phyloP scores from a whole-genome alignment of 2,113 vertebrate genomes.

The Sprattus sprattus region DNA sequence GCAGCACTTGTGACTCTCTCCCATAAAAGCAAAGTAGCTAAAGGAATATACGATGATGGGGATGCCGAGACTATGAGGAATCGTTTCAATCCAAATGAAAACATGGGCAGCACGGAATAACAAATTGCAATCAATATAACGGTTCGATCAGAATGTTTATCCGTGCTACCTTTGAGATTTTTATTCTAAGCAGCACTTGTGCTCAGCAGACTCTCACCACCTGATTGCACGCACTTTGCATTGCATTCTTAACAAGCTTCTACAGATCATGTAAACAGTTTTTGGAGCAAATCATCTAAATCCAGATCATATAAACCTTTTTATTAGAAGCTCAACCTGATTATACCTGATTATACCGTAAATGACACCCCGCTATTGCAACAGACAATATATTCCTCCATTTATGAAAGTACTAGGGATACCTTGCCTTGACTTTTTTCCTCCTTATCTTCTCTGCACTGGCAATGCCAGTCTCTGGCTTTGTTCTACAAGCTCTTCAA shows the following conservation, averaged over 20 bases:
- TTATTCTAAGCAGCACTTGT: neutral
- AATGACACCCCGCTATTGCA: neutral
- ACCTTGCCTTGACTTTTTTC: neutral
- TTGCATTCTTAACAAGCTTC: neutral
- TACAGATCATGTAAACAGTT: neutral
- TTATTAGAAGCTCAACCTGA: neutral
- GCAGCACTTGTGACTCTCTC: neutral
- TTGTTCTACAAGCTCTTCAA: neutral
- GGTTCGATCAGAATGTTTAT: slow-evolving; percentile 8
- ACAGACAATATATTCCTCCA: neutral
- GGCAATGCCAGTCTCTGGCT: neutral
- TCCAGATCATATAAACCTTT: neutral
- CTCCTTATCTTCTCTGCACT: neutral
- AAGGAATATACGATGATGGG: neutral
- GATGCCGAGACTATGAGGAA: neutral
- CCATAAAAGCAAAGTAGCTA: neutral
- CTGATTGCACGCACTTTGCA: neutral
- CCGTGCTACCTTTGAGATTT: neutral
- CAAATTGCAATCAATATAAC: slow-evolving; percentile 8
- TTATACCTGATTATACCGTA: neutral
- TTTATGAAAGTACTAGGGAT: neutral
- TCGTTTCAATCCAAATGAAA: slow-evolving; percentile 17
- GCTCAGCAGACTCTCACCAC: neutral
- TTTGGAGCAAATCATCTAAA: neutral
- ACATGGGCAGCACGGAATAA: slow-evolving; percentile 5